Base-by-base conservation (phyloP, 2,888 invertebrate genomes). In the Lacanobia oleracea region DNA sequence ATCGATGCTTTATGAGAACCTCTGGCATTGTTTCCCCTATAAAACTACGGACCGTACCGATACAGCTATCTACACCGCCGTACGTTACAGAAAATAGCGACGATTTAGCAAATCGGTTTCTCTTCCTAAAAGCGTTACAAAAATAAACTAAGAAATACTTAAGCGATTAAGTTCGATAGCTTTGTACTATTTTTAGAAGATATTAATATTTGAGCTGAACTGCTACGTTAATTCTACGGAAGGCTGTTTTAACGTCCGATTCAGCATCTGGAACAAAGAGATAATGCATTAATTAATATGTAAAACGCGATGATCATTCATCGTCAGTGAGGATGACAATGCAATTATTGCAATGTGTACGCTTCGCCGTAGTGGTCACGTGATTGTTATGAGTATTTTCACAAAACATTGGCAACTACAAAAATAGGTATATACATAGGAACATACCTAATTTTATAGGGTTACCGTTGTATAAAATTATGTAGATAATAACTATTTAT, bases 1-100 rank as follows among this genome's bases (percentile, higher is more conserved):
- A 95, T 90, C 94, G 93, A 92, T 93, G 92, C 92, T 95, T 95
- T 95, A 95, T 91, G 93, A 91, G 91, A 93, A 89, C 93, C 92
- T 88, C 91, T 92, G 90, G 90, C 95, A 96, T 96, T 95, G 94
- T 95, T 93, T 93, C 89, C 71, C 86, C 91, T 90, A 91, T 91
- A 92, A 91, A 93, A 89, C 91, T 90, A 89, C 86, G 83, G 73
- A 79, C 82, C 75, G 77, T 73, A 68, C 85, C 89, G 93, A 94
- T 94, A 94, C 91, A 92, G 88, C 91, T 93, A 93, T 92, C 91
- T 91, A 27, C 88, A 80, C 82, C 83, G 88, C 87, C 91, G 93
- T 93, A 93, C 90, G 91, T 93, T 91, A 87, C 86, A 91, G 88
- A 88, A 92, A 93, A 93, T 93, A 89, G 91, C 89, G 86, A 86